Percentiles rank a stretch among this genome's conserved stretches.
These are phyloP conservation scores for Acronicta aceris DNA, from an alignment of 2,888 invertebrate species.

Conservation along the genomic window DNA sequence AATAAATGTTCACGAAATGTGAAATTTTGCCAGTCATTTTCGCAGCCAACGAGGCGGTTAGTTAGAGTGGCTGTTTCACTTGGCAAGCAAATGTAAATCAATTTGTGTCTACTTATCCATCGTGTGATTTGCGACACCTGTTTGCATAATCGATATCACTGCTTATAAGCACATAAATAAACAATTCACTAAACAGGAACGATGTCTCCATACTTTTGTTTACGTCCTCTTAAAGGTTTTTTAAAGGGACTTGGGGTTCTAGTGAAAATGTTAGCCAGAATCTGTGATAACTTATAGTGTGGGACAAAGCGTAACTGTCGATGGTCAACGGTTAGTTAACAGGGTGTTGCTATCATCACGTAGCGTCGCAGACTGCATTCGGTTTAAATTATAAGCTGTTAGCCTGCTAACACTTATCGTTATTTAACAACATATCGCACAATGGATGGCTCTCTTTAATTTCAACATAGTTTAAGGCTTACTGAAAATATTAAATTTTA, in stretches of 20 bases:
- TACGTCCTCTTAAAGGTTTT: slow-evolving; percentile 3
- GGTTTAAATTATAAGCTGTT: slow-evolving; percentile 50
- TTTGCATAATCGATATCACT: slow-evolving; percentile 26
- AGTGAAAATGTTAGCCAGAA: slow-evolving; percentile 51
- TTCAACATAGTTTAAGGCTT: too few relatives aligned
- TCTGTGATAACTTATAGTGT: slow-evolving; percentile 40
- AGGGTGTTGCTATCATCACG: slow-evolving; percentile 62
- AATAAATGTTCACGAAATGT: slow-evolving; percentile 53
- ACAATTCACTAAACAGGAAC: slow-evolving; percentile 1
- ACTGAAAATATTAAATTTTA: too few relatives aligned
- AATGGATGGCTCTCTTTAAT: neutral
- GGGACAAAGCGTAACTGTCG: slow-evolving; percentile 62
- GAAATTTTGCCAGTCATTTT: slow-evolving; percentile 43
- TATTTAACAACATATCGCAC: neutral
- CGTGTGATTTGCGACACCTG: slow-evolving; percentile 18
- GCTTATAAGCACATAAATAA: slow-evolving; percentile 3
- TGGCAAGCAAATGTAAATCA: slow-evolving; percentile 3
- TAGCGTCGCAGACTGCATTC: slow-evolving; percentile 53
- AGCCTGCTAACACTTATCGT: neutral
- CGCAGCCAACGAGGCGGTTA: slow-evolving; percentile 20
- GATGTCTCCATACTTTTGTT: slow-evolving; percentile 3
- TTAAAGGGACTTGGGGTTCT: slow-evolving; percentile 26
- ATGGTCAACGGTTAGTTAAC: slow-evolving; percentile 70
- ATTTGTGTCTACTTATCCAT: slow-evolving; percentile 2
- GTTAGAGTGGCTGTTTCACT: slow-evolving; percentile 18